Evolutionary conservation across 53 echinoderm and acorn worm species (phyloP).

Genomic region (Stichopus horrens): DNA sequence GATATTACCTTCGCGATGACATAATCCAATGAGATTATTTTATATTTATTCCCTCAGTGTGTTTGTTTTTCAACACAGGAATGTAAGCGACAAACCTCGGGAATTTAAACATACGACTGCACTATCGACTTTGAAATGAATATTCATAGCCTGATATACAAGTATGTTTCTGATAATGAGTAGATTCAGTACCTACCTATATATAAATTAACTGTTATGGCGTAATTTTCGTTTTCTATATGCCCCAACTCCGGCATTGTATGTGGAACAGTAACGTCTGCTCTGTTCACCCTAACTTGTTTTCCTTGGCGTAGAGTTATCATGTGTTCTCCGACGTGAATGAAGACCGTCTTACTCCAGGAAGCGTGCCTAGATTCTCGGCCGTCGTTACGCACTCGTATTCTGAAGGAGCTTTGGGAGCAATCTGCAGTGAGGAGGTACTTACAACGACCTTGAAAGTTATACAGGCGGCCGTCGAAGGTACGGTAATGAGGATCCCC

Average conservation of each 20-base stretch:
- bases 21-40: no score
- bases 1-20: no score
- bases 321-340: constrained; percentile 65
- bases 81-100: no score
- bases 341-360: constrained; percentile 94
- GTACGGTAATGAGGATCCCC: constrained; percentile 97
- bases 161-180: not conserved
- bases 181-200: constrained; percentile 63
- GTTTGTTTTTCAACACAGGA: no score
- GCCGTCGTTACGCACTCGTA: constrained; percentile 90
- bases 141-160: not conserved
- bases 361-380: constrained; percentile 75
- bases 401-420: constrained; percentile 63
- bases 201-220: constrained; percentile 69
- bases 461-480: constrained; percentile 85
- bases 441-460: constrained; percentile 95
- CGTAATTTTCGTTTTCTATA: constrained; percentile 64
- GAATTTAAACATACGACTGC: no score
- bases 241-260: constrained; percentile 41
- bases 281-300: constrained; percentile 70
- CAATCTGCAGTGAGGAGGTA: constrained; percentile 90
- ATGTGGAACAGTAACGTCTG: constrained; percentile 69
- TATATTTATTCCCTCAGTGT: no score
- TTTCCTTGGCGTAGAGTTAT: constrained; percentile 83
- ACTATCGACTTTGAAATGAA: not conserved